phyloP scores from a whole-genome alignment of 2,113 vertebrate genomes.

The Illadopsis cleaveri region DNA sequence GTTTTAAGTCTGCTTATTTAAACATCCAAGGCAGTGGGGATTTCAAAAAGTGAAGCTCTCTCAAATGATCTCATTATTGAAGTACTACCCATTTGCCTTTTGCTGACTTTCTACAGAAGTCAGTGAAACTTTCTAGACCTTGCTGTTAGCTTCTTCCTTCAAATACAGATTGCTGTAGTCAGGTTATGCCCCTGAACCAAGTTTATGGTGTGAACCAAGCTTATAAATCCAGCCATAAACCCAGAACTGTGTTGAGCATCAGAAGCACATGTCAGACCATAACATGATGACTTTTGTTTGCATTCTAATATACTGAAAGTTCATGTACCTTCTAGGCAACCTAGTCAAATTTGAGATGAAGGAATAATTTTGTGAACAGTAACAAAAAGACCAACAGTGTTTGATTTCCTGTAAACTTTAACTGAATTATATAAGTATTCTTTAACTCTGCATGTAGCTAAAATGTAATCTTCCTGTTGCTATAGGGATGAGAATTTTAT shows the following conservation, averaged over 20 bases:
- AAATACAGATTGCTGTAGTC: fast-evolving
- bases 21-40: neutral
- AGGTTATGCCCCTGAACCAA: neutral
- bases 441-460: neutral
- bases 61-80: neutral
- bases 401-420: neutral
- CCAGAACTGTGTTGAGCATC: neutral
- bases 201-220: neutral
- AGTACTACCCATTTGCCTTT: neutral
- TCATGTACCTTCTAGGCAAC: neutral
- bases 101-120: neutral
- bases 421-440: neutral
- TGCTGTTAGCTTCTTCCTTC: neutral
- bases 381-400: neutral
- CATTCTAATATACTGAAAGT: neutral
- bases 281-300: neutral
- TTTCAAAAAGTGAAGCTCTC: neutral
- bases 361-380: neutral
- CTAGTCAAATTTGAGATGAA: neutral
- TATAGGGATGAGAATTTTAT: neutral
- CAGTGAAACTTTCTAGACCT: neutral
- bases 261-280: neutral
- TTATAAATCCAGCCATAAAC: neutral
- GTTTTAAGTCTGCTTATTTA: neutral
- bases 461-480: neutral